Percentiles rank a stretch among this genome's conserved stretches.
Conservation (phyloP, 2,888 invertebrate species). For the Onthophagus sagittarius region DNA sequence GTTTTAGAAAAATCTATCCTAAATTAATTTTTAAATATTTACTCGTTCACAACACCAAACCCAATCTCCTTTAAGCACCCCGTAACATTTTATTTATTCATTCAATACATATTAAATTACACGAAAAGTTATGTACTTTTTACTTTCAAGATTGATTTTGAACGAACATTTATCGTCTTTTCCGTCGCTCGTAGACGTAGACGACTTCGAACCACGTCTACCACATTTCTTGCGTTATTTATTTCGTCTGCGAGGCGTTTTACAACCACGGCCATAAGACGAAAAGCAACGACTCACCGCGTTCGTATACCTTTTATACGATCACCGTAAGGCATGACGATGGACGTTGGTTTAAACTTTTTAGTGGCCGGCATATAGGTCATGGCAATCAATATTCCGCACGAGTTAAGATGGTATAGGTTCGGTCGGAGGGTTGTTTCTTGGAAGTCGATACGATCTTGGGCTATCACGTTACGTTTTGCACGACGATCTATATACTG, state of each 20-base stretch:
- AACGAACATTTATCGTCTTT: neutral
- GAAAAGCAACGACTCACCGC: neutral
- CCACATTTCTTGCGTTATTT: neutral
- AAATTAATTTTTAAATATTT: too few relatives aligned
- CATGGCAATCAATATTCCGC: neutral
- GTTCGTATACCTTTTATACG: too few relatives aligned
- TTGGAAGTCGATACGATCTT: neutral
- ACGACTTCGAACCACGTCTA: neutral
- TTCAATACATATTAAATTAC: neutral
- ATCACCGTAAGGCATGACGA: neutral
- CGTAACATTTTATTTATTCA: neutral
- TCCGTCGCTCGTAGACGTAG: neutral
- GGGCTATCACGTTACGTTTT: neutral
- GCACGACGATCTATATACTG: neutral
- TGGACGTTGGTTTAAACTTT: neutral
- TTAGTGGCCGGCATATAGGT: neutral
- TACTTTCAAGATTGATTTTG: neutral
- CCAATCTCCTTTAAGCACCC: neutral
- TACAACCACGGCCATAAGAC: neutral
- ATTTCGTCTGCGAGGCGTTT: neutral
- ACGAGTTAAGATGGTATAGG: neutral
- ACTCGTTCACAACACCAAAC: too few relatives aligned
- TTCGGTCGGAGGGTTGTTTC: neutral
- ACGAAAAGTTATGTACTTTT: neutral
- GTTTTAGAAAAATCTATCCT: too few relatives aligned